phyloP scores from a whole-genome alignment of 2,797 vertebrate genomes.

The Rhynchotus rufescens region DNA sequence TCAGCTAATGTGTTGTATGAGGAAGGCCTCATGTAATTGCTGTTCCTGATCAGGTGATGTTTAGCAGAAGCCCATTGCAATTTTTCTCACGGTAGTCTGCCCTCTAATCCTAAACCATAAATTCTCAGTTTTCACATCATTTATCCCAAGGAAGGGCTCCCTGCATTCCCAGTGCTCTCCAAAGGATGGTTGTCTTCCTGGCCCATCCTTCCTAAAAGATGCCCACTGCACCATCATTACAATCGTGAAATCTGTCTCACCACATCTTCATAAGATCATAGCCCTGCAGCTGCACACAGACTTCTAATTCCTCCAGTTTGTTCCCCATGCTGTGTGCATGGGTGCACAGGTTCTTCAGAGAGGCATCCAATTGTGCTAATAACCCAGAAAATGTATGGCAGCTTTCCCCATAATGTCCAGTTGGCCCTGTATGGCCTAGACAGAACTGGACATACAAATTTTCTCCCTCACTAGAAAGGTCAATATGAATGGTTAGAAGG shows the following conservation, averaged over 20 bases:
- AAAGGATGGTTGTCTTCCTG: neutral
- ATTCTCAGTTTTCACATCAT: neutral
- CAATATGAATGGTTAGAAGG: neutral
- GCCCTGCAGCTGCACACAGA: neutral
- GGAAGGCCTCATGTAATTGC: neutral
- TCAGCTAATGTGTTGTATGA: neutral
- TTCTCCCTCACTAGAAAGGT: neutral
- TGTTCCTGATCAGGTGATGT: neutral
- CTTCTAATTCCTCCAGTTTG: neutral
- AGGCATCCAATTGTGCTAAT: neutral
- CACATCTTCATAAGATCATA: neutral
- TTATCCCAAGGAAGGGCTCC: neutral
- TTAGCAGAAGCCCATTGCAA: neutral
- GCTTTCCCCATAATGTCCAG: neutral
- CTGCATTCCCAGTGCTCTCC: neutral
- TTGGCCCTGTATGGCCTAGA: neutral
- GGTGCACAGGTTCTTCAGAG: neutral
- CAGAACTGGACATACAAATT: neutral
- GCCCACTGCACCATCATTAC: neutral
- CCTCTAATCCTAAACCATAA: neutral
- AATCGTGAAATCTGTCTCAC: neutral
- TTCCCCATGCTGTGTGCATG: neutral
- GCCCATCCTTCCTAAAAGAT: neutral
- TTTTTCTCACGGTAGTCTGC: neutral
- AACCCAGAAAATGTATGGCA: neutral